These are phyloP conservation scores for Mohoua ochrocephala DNA, from an alignment of 2,113 vertebrate genomes.

Conservation along the genomic window DNA sequence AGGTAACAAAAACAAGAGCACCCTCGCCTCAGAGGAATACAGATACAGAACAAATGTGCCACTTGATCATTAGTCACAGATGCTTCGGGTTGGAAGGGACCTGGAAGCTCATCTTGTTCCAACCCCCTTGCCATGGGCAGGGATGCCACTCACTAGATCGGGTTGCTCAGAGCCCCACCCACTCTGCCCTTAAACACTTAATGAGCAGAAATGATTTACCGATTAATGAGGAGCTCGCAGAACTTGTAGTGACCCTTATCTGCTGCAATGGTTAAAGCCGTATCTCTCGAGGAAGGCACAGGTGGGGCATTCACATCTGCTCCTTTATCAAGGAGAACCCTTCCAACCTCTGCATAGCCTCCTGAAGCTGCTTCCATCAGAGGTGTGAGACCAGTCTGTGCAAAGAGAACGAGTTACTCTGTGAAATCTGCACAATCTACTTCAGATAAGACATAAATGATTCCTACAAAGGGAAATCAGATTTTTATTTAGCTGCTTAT, in stretches of 20 bases:
- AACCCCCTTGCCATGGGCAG: neutral
- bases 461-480: neutral
- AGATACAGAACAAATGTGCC: neutral
- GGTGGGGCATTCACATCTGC: constrained; percentile 97
- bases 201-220: constrained; percentile 65
- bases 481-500: neutral
- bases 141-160: neutral
- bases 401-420: neutral
- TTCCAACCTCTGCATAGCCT: constrained; percentile 96
- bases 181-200: neutral
- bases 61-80: neutral
- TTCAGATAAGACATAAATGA: neutral
- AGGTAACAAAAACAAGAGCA: neutral
- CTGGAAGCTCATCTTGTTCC: neutral
- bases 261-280: constrained; percentile 96
- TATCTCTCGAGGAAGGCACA: constrained; percentile 96
- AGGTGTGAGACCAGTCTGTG: constrained; percentile 94
- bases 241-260: constrained; percentile 99
- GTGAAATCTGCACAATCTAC: neutral
- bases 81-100: neutral
- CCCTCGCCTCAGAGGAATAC: neutral
- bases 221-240: constrained; percentile 96
- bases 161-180: neutral
- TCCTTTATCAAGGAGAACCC: constrained; percentile 96
- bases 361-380: constrained; percentile 98